Evolutionary conservation across 2,888 invertebrate species (phyloP).

Genomic region (Busseola fusca): DNA sequence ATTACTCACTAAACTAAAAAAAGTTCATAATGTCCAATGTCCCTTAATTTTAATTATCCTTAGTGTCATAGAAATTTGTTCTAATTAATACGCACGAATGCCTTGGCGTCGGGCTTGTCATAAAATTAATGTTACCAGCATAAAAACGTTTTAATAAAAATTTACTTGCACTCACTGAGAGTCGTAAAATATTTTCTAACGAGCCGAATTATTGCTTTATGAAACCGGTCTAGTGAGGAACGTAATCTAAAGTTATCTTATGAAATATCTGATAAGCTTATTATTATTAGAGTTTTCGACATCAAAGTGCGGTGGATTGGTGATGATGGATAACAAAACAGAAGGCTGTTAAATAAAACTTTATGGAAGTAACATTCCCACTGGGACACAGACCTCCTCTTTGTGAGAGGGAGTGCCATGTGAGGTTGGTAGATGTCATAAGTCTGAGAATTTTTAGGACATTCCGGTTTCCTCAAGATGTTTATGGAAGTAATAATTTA

Average conservation of each 20-base stretch:
- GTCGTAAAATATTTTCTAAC: constrained; percentile 50
- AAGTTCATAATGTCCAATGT: constrained; percentile 3
- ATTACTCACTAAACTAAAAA: constrained; percentile 6
- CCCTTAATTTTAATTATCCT: constrained; percentile 29
- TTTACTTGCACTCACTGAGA: constrained; percentile 12
- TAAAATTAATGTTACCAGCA: constrained; percentile 47
- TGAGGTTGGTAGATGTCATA: neutral
- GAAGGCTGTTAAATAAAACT: neutral
- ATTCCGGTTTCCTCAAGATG: neutral
- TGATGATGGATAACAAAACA: constrained; percentile 5
- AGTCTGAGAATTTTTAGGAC: neutral
- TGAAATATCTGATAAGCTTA: constrained; percentile 44
- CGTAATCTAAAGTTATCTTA: constrained; percentile 35
- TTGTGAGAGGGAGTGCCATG: neutral
- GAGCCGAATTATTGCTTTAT: constrained; percentile 43
- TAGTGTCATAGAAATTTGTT: constrained; percentile 36
- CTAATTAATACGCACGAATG: constrained; percentile 44
- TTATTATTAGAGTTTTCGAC: constrained; percentile 19
- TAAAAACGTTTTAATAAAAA: constrained; percentile 44
- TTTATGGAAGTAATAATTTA: neutral
- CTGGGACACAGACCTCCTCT: too few species aligned
- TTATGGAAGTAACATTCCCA: neutral
- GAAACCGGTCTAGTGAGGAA: constrained; percentile 32
- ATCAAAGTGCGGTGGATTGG: constrained; percentile 28
- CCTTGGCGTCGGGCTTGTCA: constrained; percentile 32